A percentile compares a stretch with the other conserved stretches of the same genome.
phyloP scores from a whole-genome alignment of 2,797 vertebrate genomes.

The Malacoctenus gilli region DNA sequence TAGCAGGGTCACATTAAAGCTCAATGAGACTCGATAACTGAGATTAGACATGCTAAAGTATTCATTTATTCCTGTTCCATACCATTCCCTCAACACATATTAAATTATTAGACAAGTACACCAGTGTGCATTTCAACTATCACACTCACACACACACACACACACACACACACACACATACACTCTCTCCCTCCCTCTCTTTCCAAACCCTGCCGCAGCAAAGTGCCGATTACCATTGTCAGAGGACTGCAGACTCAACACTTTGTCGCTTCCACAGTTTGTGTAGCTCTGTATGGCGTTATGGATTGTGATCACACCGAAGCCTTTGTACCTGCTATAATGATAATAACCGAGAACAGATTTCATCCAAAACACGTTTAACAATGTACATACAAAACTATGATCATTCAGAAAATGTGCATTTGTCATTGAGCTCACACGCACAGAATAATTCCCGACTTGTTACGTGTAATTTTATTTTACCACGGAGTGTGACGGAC shows the following conservation, averaged over 20 bases:
- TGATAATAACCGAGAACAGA: constrained; percentile 20
- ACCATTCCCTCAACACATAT: constrained; percentile 11
- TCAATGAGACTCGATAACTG: neutral
- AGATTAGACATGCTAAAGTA: constrained; percentile 1
- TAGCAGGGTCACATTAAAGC: neutral
- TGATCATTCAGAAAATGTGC: too few species aligned
- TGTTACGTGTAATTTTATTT: too few species aligned
- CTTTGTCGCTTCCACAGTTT: constrained; percentile 61
- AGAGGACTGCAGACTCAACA: constrained; percentile 59
- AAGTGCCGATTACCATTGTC: constrained; percentile 66
- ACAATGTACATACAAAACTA: too few species aligned
- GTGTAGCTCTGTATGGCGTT: constrained; percentile 40
- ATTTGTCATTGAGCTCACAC: too few species aligned
- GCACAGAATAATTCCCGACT: too few species aligned
- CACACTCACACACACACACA: constrained; percentile 4
- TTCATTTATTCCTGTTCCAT: constrained; percentile 7
- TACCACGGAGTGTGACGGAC: neutral
- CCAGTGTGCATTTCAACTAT: constrained; percentile 11
- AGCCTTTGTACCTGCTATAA: constrained; percentile 28
- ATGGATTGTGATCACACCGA: constrained; percentile 34
- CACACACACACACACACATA: constrained; percentile 1
- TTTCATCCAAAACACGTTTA: constrained; percentile 1
- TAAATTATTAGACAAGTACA: constrained; percentile 7
- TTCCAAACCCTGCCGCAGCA: constrained; percentile 33
- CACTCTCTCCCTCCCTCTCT: constrained; percentile 11